Conservation (phyloP, 2,888 invertebrate genomes). For the Ochlodes sylvanus region DNA sequence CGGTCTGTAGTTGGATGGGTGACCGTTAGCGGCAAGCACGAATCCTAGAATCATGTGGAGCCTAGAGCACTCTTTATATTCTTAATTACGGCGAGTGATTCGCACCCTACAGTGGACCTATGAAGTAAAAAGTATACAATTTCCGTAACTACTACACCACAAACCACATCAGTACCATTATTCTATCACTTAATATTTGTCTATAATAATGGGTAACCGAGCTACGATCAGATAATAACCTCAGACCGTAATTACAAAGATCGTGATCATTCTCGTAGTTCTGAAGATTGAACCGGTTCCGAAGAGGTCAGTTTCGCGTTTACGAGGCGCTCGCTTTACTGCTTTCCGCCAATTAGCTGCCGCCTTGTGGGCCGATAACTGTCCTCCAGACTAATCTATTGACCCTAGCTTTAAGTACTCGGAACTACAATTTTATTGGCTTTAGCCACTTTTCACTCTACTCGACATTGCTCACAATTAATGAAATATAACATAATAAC, state of each 20-base stretch:
- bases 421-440: background rate
- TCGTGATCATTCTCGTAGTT: conserved; percentile 6
- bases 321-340: conserved; percentile 10
- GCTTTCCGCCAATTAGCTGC: conserved; percentile 23
- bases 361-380: conserved; percentile 25
- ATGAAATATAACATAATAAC: too few relatives aligned
- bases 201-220: background rate
- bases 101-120: too few relatives aligned
- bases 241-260: conserved; percentile 18
- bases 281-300: conserved; percentile 5
- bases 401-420: conserved; percentile 8
- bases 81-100: too few relatives aligned
- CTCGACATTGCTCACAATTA: too few relatives aligned
- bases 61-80: too few relatives aligned
- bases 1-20: too few relatives aligned
- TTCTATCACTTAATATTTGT: background rate
- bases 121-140: too few relatives aligned
- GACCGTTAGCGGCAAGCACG: too few relatives aligned
- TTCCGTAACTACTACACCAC: background rate
- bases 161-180: background rate
- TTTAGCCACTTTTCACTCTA: too few relatives aligned
- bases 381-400: conserved; percentile 30
- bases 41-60: too few relatives aligned
- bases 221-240: conserved; percentile 5
- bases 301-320: conserved; percentile 14